A percentile compares a stretch with the other conserved stretches of the same genome.
phyloP scores from a whole-genome alignment of 2,888 invertebrate species.

The Pteria penguin region DNA sequence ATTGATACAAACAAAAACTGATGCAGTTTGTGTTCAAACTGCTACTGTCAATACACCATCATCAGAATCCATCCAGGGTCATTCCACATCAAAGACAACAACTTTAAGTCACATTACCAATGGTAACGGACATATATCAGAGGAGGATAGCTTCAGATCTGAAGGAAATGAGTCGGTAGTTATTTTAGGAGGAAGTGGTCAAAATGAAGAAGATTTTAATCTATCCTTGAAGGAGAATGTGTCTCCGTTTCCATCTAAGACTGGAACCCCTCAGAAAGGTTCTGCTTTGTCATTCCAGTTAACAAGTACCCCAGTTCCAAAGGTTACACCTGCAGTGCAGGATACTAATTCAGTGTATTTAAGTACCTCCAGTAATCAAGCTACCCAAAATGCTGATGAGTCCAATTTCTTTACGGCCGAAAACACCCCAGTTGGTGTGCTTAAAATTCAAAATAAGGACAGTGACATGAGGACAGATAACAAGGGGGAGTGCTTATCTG shows the following conservation, averaged over 20 bases:
- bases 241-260: slow-evolving; percentile 49
- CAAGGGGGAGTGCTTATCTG: not conserved
- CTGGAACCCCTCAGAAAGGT: slow-evolving; percentile 54
- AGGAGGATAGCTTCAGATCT: not conserved
- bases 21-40: too few species aligned
- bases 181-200: slow-evolving; percentile 48
- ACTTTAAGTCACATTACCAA: not conserved
- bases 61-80: not conserved
- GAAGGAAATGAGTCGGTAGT: slow-evolving; percentile 46
- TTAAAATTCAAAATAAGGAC: not conserved
- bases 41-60: not conserved
- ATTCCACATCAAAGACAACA: not conserved
- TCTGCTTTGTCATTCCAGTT: slow-evolving; percentile 5
- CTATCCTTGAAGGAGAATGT: slow-evolving; percentile 25
- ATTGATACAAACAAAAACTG: not conserved
- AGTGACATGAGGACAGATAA: not conserved
- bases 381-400: not conserved
- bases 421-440: slow-evolving; percentile 28
- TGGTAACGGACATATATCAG: too few species aligned
- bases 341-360: slow-evolving; percentile 39
- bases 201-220: slow-evolving; percentile 37
- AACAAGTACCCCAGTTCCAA: slow-evolving; percentile 28
- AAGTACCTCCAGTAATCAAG: slow-evolving; percentile 40
- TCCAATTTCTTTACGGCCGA: slow-evolving; percentile 6
- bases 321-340: not conserved